Percentiles rank a stretch among this genome's conserved stretches.
These are phyloP conservation scores for Xanthia icteritia DNA, from an alignment of 2,888 invertebrate species.

Conservation along the genomic window DNA sequence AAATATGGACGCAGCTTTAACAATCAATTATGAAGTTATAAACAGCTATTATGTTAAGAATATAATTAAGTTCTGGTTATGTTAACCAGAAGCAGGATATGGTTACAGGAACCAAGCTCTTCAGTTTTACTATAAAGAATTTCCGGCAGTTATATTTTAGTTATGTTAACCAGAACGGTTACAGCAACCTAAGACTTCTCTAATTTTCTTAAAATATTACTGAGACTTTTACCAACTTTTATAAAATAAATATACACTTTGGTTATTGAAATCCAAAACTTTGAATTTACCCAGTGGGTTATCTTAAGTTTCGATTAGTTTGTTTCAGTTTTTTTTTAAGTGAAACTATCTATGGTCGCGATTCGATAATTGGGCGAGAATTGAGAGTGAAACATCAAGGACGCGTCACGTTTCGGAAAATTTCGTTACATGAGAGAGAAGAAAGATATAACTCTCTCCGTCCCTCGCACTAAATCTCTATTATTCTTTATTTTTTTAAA, in stretches of 20 bases:
- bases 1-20: slow-evolving; percentile 1
- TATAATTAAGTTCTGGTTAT: slow-evolving; percentile 40
- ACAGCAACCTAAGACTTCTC: neutral
- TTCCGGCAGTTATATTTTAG: neutral
- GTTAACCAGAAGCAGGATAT: slow-evolving; percentile 33
- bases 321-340: neutral
- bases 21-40: slow-evolving; percentile 6
- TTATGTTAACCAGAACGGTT: slow-evolving; percentile 1
- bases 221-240: neutral
- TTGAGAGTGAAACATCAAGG: no score
- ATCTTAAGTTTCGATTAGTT: neutral
- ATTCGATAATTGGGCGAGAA: no score
- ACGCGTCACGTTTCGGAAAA: no score
- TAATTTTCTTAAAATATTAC: neutral
- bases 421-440: no score
- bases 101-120: slow-evolving; percentile 20
- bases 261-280: neutral
- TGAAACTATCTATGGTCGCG: neutral
- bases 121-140: neutral
- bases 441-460: no score
- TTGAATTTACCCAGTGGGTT: neutral
- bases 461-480: no score
- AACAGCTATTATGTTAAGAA: slow-evolving; percentile 20
- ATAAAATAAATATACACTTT: neutral
- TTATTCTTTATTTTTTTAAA: no score